Base-by-base conservation (phyloP, 2,888 invertebrate species). In the Teleogryllus oceanicus region DNA sequence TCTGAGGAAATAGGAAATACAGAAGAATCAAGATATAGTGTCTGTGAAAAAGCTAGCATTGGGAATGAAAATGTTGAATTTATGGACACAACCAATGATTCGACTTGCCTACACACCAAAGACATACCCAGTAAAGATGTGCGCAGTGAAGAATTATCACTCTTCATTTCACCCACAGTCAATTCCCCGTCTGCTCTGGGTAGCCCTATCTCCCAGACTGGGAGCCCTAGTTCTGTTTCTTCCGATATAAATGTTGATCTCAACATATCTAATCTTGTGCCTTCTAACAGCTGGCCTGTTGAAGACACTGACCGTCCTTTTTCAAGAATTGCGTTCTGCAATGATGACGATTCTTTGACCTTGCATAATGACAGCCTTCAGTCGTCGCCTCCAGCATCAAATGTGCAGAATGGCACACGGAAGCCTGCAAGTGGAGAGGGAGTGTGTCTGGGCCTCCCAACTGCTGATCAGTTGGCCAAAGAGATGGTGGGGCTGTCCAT, bases 311-410 rank as follows among this genome's bases (percentile, higher is more conserved):
- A 81, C 20, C 79, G 82, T n/a, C 82, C 82, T 2, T 78, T 79
- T 13, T 82, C 82, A 16, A 78, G 82, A 3, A 78, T 81, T 49
- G 81, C 20, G 16, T 82, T 82, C 74, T 75, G 74, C n/a, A 49
- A 78, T 76, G 83, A 84, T 86, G 82, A 83, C 84, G 83, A 83
- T 84, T 83, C 84, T 83, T 78, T 21, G 20, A 83, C 84, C 83
- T 78, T 21, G 20, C n/a, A 12, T 74, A 24, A 50, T 11, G 37
- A 11, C 20, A 49, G 85, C 74, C 37, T 37, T 37, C 37, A 37
- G 37, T 37, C 37, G 5, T 37, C 5, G 37, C 5, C 37, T 37
- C 37, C 37, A 5, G 77, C 49, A n/a, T 80, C 77, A 74, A 80
- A 79, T 62, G 62, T 11, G 3, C 16, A 18, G n/a, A 4, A 5